Percentiles rank a stretch among this genome's conserved stretches.
Conservation (phyloP, 53 echinoderm and acorn worm species). For the Astropecten irregularis region DNA sequence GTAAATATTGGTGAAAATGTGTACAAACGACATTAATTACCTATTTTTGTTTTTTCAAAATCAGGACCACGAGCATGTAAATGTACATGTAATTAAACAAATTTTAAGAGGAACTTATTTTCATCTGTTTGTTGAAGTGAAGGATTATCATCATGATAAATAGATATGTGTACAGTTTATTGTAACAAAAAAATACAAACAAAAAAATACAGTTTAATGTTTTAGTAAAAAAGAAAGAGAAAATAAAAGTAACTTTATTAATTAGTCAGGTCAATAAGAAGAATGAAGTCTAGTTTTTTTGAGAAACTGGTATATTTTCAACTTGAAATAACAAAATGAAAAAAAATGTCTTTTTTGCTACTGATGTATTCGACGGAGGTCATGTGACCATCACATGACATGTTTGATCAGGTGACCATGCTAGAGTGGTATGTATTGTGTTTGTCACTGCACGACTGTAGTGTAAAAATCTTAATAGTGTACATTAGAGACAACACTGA, state of each 20-base stretch:
- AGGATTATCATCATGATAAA: not conserved
- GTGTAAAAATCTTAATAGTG: slow-evolving; percentile 24
- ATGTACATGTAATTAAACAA: slow-evolving; percentile 15
- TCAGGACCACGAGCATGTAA: slow-evolving; percentile 53
- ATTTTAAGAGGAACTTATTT: slow-evolving; percentile 37
- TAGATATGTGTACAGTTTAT: slow-evolving; percentile 37
- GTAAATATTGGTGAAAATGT: slow-evolving; percentile 48
- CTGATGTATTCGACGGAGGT: slow-evolving; percentile 52
- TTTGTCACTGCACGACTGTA: slow-evolving; percentile 54
- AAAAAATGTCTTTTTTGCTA: slow-evolving; percentile 38
- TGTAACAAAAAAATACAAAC: slow-evolving; percentile 27
- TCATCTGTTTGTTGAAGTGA: slow-evolving; percentile 1
- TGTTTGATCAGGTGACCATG: slow-evolving; percentile 29
- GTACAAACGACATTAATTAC: slow-evolving; percentile 41
- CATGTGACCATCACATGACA: slow-evolving; percentile 39
- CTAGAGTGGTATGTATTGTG: slow-evolving; percentile 28
- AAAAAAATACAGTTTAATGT: slow-evolving; percentile 27
- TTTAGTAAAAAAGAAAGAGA: slow-evolving; percentile 8
- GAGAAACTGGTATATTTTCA: slow-evolving; percentile 51
- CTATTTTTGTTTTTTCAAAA: slow-evolving; percentile 33
- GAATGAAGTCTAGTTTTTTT: slow-evolving; percentile 39
- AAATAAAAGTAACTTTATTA: slow-evolving; percentile 4
- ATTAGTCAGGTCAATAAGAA: slow-evolving; percentile 47
- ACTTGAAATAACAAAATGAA: slow-evolving; percentile 11
- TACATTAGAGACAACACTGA: slow-evolving; percentile 24